A percentile compares a stretch with the other conserved stretches of the same genome.
Evolutionary conservation across 2,797 vertebrate genomes (phyloP).

Genomic region (Picus viridis): DNA sequence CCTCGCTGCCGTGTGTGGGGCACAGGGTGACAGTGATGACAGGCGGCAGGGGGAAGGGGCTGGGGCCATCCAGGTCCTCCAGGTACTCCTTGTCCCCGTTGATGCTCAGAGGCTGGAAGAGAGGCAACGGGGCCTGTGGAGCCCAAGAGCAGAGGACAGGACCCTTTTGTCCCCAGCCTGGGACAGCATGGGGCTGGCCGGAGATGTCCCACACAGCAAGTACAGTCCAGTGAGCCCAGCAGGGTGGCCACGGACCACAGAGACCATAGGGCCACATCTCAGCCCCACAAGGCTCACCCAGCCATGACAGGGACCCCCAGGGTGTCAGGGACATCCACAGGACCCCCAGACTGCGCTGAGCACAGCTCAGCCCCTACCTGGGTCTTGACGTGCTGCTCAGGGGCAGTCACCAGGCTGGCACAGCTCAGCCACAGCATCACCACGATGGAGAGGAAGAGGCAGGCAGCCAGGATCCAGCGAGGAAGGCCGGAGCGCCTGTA

Average conservation of each 20-base stretch:
- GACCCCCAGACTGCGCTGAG: fast-evolving
- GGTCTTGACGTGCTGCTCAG: constrained; percentile 91
- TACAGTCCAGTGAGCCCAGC: fast-evolving
- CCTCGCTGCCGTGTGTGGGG: constrained; percentile 80
- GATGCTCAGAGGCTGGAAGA: constrained; percentile 86
- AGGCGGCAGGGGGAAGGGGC: constrained; percentile 82
- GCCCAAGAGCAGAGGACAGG: not conserved
- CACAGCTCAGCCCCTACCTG: constrained; percentile 78
- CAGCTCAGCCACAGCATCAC: constrained; percentile 98
- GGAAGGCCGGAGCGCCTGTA: constrained; percentile 94
- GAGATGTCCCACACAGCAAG: fast-evolving
- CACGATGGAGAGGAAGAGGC: constrained; percentile 94
- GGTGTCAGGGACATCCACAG: fast-evolving
- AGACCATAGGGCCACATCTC: fast-evolving
- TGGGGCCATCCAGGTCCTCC: constrained; percentile 83
- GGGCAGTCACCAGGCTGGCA: constrained; percentile 92
- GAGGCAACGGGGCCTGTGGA: not conserved
- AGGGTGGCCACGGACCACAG: fast-evolving
- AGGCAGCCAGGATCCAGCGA: constrained; percentile 94
- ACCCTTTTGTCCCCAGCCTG: fast-evolving
- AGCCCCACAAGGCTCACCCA: not conserved
- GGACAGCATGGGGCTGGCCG: fast-evolving
- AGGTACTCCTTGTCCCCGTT: constrained; percentile 92
- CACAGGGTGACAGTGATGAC: constrained; percentile 84
- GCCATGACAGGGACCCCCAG: fast-evolving